Conservation (phyloP, 2,888 invertebrate species). For the Colostygia pectinataria region DNA sequence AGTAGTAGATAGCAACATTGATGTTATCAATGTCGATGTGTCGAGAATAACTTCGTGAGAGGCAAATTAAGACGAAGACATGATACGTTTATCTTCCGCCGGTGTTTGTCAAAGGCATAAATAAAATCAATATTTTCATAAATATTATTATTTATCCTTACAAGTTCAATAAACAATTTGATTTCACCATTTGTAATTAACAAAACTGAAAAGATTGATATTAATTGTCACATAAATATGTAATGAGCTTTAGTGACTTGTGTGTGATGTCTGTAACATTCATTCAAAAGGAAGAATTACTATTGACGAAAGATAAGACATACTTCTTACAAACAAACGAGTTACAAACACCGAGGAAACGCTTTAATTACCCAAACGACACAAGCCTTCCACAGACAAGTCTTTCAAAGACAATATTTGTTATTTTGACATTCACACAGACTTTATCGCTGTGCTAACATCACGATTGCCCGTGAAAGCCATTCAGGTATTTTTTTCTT, state of each 20-base stretch:
- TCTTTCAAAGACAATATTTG: constrained; percentile 72
- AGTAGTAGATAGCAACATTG: constrained; percentile 36
- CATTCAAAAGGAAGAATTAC: constrained; percentile 19
- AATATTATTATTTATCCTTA: too few relatives aligned
- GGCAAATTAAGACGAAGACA: constrained; percentile 22
- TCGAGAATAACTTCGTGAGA: constrained; percentile 25
- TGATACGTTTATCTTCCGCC: constrained; percentile 15
- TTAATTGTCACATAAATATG: not conserved
- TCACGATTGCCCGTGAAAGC: constrained; percentile 77
- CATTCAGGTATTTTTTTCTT: constrained; percentile 73
- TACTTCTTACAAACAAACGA: constrained; percentile 31
- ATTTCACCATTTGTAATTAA: not conserved
- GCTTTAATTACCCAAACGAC: constrained; percentile 62
- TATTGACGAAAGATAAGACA: constrained; percentile 29
- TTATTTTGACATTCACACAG: constrained; percentile 83
- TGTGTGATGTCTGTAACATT: not conserved
- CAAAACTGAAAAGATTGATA: not conserved
- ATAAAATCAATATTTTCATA: too few relatives aligned
- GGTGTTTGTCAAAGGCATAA: constrained; percentile 11
- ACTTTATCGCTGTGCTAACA: constrained; percentile 77
- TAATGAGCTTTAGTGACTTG: not conserved
- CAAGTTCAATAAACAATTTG: too few relatives aligned
- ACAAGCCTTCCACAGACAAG: constrained; percentile 41
- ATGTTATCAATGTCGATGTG: constrained; percentile 32
- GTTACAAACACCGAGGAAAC: constrained; percentile 38